A percentile compares a stretch with the other conserved stretches of the same genome.
Evolutionary conservation across 2,113 vertebrate genomes (phyloP).

Genomic region (Petroica traversi): DNA sequence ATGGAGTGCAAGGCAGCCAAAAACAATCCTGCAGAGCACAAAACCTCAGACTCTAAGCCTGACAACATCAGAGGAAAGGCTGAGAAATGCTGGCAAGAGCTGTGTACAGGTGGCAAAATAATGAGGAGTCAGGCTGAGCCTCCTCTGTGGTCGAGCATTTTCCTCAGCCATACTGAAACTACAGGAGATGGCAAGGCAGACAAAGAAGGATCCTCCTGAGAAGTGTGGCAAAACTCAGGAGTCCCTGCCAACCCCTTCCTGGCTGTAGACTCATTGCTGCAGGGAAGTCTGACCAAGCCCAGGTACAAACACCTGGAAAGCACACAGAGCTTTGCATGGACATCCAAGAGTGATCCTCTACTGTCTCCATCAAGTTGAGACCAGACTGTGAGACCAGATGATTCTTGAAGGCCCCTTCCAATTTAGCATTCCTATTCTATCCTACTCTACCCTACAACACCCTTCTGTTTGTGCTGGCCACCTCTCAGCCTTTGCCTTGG

Average conservation of each 20-base stretch:
- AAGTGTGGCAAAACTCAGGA: background rate
- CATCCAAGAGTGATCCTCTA: background rate
- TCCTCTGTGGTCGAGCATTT: background rate
- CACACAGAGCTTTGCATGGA: background rate
- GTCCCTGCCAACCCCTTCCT: background rate
- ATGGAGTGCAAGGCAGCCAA: background rate
- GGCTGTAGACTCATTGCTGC: background rate
- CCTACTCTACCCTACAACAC: background rate
- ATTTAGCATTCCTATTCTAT: background rate
- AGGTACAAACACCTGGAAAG: background rate
- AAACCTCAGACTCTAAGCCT: background rate
- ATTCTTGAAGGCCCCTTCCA: background rate
- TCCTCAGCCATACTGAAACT: background rate
- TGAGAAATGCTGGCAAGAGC: background rate
- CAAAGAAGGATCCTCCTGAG: background rate
- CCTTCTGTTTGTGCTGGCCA: background rate
- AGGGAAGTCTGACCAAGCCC: background rate
- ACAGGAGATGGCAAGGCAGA: background rate
- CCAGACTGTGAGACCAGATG: background rate
- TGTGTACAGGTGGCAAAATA: background rate
- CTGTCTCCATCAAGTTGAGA: background rate
- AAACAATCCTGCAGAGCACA: background rate
- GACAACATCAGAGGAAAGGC: background rate
- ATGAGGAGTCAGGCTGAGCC: background rate
- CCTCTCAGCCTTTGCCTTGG: background rate